Percentiles rank a stretch among this genome's conserved stretches.
These are phyloP conservation scores for Triplophysa rosa DNA, from an alignment of 2,113 vertebrate species.

Conservation along the genomic window DNA sequence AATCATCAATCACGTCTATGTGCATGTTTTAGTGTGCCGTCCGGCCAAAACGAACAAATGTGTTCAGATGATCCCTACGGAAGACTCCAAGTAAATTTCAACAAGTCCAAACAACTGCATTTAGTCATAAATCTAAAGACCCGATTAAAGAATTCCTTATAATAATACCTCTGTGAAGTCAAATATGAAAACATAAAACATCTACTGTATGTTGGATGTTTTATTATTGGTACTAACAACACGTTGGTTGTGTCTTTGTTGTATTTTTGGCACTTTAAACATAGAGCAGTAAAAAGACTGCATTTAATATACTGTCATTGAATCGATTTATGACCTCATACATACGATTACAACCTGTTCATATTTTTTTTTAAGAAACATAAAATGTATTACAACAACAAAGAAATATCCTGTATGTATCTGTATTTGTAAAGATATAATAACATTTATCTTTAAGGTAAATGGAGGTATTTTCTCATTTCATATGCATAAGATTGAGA, in stretches of 20 bases:
- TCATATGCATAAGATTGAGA: neutral
- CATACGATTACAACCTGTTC: neutral
- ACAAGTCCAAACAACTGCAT: neutral
- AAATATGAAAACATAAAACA: neutral
- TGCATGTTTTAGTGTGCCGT: neutral
- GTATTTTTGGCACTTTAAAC: neutral
- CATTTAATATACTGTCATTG: neutral
- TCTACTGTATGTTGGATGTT: neutral
- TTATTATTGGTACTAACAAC: neutral
- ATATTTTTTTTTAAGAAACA: neutral
- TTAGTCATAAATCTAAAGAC: neutral
- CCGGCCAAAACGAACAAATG: neutral
- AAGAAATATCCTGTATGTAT: neutral
- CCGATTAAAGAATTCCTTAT: neutral
- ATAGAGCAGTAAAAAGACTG: neutral
- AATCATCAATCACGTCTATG: neutral
- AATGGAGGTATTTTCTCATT: neutral
- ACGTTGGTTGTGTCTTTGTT: neutral
- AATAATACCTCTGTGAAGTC: too few relatives aligned
- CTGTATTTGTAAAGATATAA: neutral
- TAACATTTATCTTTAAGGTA: neutral
- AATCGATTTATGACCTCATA: neutral
- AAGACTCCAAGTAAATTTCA: neutral
- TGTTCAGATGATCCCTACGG: neutral
- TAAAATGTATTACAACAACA: neutral